Evolutionary conservation across 2,797 vertebrate genomes (phyloP).

Genomic region (Aeoliscus strigatus): DNA sequence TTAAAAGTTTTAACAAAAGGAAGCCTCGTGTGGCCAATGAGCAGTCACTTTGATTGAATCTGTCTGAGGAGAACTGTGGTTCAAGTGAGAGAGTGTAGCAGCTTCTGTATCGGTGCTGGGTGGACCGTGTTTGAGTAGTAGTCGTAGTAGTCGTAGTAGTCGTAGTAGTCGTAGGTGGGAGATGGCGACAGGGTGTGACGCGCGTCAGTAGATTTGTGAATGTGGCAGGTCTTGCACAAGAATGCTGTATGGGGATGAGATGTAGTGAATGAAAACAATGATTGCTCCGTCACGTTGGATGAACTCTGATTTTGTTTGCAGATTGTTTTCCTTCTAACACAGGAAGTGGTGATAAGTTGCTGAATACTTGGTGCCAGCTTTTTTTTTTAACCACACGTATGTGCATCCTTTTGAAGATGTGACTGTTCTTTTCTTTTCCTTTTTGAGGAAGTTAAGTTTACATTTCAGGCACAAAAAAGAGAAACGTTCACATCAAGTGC

Average conservation of each 20-base stretch:
- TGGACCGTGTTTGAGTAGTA: no score
- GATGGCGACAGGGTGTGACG: not conserved
- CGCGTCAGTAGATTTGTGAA: slow-evolving; percentile 28
- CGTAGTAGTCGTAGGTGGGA: slow-evolving; percentile 7
- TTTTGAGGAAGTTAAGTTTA: slow-evolving; percentile 43
- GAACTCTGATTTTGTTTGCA: no score
- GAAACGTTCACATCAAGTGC: slow-evolving; percentile 29
- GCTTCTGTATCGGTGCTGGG: slow-evolving; percentile 18
- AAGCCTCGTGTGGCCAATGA: slow-evolving; percentile 1
- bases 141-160: not conserved
- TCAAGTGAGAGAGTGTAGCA: not conserved
- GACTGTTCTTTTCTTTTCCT: slow-evolving; percentile 3
- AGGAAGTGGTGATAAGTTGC: not conserved
- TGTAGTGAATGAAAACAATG: not conserved
- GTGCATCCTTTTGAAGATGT: not conserved
- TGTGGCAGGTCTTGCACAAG: slow-evolving; percentile 48
- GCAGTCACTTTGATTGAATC: not conserved
- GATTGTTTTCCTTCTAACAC: not conserved
- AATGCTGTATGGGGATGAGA: slow-evolving; percentile 38
- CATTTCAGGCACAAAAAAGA: slow-evolving; percentile 36
- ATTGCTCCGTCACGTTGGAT: no score
- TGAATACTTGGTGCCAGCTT: no score
- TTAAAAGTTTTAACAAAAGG: no score
- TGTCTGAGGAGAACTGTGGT: no score
- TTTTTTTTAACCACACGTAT: no score